These are phyloP conservation scores for Nycticebus coucang DNA, from an alignment of 2,113 vertebrate genomes.

Conservation along the genomic window DNA sequence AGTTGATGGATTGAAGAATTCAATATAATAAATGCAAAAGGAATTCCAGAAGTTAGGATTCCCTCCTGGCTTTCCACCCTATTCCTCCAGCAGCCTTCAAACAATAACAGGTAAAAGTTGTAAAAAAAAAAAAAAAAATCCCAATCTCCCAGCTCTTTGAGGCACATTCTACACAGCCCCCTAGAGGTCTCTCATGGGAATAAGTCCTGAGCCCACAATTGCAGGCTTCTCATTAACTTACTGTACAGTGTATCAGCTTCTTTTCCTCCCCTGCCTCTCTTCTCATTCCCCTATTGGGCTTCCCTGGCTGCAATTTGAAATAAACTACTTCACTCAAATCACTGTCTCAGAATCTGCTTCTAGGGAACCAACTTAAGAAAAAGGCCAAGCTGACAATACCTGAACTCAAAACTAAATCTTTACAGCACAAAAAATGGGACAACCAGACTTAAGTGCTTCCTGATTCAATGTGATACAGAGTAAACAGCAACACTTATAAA, in stretches of 20 bases:
- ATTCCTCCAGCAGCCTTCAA: not conserved
- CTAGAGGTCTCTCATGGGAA: not conserved
- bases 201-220: not conserved
- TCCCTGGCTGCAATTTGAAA: not conserved
- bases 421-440: not conserved
- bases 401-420: not conserved
- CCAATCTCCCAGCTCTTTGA: not conserved
- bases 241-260: not conserved
- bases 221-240: not conserved
- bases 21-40: not conserved
- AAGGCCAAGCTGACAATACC: slow-evolving; percentile 17
- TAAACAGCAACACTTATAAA: not conserved
- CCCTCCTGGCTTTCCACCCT: not conserved
- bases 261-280: not conserved
- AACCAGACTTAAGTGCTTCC: not conserved
- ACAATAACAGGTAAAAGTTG: not conserved
- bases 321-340: not conserved
- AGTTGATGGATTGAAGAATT: not conserved
- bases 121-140: not conserved
- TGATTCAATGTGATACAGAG: not conserved
- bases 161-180: not conserved
- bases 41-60: not conserved
- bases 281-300: not conserved
- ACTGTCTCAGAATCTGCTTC: not conserved
- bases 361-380: not conserved